Conservation (phyloP, 2,113 vertebrate genomes). For the Hyperopisus bebe region DNA sequence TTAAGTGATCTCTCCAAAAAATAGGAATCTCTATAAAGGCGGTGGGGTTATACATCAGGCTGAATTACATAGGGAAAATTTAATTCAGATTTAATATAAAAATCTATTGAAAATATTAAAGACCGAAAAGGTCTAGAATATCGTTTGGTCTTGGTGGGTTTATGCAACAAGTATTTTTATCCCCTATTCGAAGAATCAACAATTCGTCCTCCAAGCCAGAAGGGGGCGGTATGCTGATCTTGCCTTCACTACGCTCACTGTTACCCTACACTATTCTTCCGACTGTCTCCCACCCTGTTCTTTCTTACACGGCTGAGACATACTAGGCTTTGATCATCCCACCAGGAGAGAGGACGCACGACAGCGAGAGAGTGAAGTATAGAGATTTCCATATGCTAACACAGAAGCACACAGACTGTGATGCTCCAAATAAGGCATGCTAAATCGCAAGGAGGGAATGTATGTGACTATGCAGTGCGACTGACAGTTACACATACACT, state of each 20-base stretch:
- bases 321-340: conserved; percentile 38
- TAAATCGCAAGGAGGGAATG: neutral
- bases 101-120: neutral
- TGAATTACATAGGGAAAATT: too few species aligned
- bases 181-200: neutral
- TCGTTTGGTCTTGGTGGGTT: neutral
- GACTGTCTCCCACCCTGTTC: conserved; percentile 20
- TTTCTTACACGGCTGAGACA: conserved; percentile 43
- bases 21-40: neutral
- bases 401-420: neutral
- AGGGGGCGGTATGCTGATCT: conserved; percentile 35
- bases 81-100: neutral
- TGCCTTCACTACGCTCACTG: conserved; percentile 10
- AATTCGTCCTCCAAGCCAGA: conserved; percentile 39
- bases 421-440: neutral
- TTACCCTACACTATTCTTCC: neutral
- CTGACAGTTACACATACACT: neutral
- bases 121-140: neutral
- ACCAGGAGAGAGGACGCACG: conserved; percentile 17
- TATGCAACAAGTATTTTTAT: neutral
- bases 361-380: conserved; percentile 1
- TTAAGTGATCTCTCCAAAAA: neutral
- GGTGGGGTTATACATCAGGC: neutral
- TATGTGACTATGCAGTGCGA: neutral
- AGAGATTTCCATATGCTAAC: neutral